Evolutionary conservation across 2,888 invertebrate species (phyloP), one percentile per base, ranked within the genome.

Genomic region (Ectropis crepuscularia): DNA sequence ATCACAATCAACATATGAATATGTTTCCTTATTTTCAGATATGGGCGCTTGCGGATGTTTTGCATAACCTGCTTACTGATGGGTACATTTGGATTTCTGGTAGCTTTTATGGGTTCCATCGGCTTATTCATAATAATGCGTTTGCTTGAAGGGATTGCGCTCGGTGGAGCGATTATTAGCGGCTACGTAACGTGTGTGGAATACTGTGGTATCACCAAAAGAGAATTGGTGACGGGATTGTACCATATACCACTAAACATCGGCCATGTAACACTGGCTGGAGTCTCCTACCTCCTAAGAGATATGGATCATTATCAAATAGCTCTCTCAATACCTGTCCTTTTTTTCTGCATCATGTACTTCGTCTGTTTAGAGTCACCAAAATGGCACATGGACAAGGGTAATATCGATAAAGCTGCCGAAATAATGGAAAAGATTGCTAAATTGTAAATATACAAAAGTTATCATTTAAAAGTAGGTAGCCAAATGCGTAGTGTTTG

Each of bases 371-470:
- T 80, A 63, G 90, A 90, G 60, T 90, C 90, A 0, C 90, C 89
- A 0, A 90, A 88, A 61, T 90, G 90, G 90, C 70, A 89, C 64
- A 69, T 90, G 78, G 87, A 88, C 65, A 83, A 70, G 9, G 79
- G 75, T 37, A 65, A 76, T 0, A 65, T 82, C 37, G 81, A 83
- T 5, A 70, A 77, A 62, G 82, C 87, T 5, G 74, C 78, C 0
- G 16, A 2, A 2, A 82, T 85, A 0, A 82, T 90, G 83, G 77
- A 83, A 38, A 86, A 76, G 51, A 74, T 88, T 63, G 78, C 75
- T 28, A 72, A 71, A 55, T 89, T 83, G 89, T 90, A 64, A 85
- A 87, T 86, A 6, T 43, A 12, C 6, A 41, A 41, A 9, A 41
- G 2, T 28, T 28, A 2, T 28, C 16, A 28, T 28, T 28, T 28